Conservation (phyloP, 2,113 vertebrate species). For the Eidolon helvum region DNA sequence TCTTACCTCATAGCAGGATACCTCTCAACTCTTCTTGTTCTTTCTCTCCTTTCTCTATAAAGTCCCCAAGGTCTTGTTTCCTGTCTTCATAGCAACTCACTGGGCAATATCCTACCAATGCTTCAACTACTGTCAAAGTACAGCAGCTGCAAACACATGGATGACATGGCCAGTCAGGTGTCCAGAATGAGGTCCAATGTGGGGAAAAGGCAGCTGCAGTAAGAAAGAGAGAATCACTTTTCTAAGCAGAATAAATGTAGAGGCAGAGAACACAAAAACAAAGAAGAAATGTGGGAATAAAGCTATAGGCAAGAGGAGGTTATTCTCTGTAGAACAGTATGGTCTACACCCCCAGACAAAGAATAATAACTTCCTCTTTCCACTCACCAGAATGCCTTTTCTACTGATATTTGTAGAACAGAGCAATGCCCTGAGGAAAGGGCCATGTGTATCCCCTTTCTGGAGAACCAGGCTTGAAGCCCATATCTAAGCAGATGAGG, state of each 20-base stretch:
- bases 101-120: neutral
- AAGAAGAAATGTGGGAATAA: neutral
- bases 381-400: constrained; percentile 6
- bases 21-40: neutral
- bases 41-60: neutral
- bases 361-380: neutral
- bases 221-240: neutral
- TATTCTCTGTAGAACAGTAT: neutral
- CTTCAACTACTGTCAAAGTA: constrained; percentile 54
- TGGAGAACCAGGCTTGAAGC: neutral
- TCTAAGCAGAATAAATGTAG: neutral
- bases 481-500: neutral
- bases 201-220: neutral
- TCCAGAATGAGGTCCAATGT: neutral
- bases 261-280: neutral
- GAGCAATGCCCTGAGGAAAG: neutral
- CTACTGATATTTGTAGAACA: neutral
- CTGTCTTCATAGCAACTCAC: constrained; percentile 14
- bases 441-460: neutral
- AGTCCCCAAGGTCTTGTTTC: neutral
- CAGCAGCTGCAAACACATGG: constrained; percentile 48
- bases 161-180: neutral
- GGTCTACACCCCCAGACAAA: neutral
- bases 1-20: neutral
- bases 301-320: neutral